Percentiles rank a stretch among this genome's conserved stretches.
phyloP scores from a whole-genome alignment of 1,140 invertebrate genomes.

The Bombus balteatus region DNA sequence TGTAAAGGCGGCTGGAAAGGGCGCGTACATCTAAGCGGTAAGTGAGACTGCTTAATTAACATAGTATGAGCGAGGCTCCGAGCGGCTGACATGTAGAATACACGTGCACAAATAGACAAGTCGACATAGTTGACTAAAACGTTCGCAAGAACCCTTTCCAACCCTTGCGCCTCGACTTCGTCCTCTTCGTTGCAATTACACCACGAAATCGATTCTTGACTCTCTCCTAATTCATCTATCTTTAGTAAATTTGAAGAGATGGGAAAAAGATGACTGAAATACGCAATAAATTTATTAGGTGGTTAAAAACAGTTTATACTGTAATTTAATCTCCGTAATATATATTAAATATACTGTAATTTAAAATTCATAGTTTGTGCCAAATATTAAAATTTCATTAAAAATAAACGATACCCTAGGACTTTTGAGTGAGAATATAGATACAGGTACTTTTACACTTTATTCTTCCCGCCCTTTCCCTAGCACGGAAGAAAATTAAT shows the following conservation, averaged over 20 bases:
- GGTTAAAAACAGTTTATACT: too few species aligned
- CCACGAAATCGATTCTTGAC: background rate
- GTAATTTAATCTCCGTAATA: too few species aligned
- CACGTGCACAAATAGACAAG: conserved; percentile 35
- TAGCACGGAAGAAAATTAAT: conserved; percentile 25
- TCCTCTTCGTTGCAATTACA: conserved; percentile 2
- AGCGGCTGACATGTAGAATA: conserved; percentile 11
- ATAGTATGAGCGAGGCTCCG: conserved; percentile 27
- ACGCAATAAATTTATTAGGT: too few species aligned
- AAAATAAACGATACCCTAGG: too few species aligned
- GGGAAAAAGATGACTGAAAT: background rate
- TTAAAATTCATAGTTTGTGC: too few species aligned
- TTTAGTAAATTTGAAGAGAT: background rate
- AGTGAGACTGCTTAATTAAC: conserved; percentile 48
- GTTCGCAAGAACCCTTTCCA: background rate
- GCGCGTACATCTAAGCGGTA: conserved; percentile 1
- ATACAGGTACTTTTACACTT: background rate
- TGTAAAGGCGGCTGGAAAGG: background rate
- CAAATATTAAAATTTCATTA: too few species aligned
- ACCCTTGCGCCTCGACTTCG: background rate
- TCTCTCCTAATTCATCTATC: background rate
- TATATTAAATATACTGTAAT: too few species aligned
- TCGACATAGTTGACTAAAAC: conserved; percentile 18
- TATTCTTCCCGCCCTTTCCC: background rate
- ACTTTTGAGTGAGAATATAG: background rate